These are phyloP conservation scores for Monoplex corrugatus DNA, from an alignment of 2,888 invertebrate genomes.

Conservation along the genomic window DNA sequence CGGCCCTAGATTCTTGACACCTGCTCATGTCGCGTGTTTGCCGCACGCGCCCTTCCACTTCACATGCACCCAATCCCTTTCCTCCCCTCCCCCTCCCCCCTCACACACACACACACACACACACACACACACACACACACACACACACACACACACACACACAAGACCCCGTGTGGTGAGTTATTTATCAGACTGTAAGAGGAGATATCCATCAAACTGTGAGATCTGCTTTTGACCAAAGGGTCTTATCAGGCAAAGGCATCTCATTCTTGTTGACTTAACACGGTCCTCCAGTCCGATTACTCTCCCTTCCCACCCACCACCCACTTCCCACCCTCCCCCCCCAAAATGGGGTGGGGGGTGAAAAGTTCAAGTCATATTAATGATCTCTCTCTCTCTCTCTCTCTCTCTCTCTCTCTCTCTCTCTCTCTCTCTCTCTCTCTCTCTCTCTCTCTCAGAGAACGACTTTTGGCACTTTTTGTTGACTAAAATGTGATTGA, in stretches of 20 bases:
- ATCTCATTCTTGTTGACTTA: not conserved
- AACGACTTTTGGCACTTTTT: no score
- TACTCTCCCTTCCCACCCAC: not conserved
- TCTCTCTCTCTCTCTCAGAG: not conserved
- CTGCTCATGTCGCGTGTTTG: no score
- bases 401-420: not conserved
- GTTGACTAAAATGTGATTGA: no score
- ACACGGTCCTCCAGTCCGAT: not conserved
- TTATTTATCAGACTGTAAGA: no score
- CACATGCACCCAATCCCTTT: no score
- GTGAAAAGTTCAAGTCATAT: no score
- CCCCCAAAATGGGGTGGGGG: no score
- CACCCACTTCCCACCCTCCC: not conserved
- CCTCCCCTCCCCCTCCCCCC: not conserved
- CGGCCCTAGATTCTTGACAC: no score
- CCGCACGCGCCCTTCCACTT: no score
- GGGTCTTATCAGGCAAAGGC: not conserved
- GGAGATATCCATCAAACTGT: no score
- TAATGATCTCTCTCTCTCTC: no score
- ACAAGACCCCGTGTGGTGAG: not conserved
- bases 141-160: not conserved
- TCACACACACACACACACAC: not conserved
- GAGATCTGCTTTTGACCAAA: no score
- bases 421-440: not conserved
- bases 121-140: not conserved